A percentile compares a stretch with the other conserved stretches of the same genome.
phyloP scores from a whole-genome alignment of 2,888 invertebrate species.

The Euphydryas editha region DNA sequence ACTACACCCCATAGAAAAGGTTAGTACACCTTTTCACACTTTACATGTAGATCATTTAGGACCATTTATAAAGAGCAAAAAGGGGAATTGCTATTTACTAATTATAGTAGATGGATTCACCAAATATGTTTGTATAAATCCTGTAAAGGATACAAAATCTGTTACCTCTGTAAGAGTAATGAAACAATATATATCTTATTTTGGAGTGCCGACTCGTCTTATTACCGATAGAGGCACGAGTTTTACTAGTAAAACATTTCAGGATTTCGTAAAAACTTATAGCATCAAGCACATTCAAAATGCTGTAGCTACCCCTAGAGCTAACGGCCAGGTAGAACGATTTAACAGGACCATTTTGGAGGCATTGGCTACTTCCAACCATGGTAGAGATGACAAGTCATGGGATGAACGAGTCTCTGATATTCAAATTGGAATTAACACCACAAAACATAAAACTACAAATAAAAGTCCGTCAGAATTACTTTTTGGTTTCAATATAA shows the following conservation, averaged over 20 bases:
- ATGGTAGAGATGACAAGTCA: neutral
- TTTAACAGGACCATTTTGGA: neutral
- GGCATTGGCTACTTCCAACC: neutral
- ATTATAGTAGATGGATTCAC: constrained; percentile 1
- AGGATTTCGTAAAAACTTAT: neutral
- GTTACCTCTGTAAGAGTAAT: neutral
- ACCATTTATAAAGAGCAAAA: neutral
- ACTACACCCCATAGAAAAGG: constrained; percentile 6
- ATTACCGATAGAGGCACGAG: neutral
- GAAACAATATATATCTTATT: neutral
- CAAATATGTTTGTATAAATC: constrained; percentile 1
- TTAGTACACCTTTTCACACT: constrained; percentile 7
- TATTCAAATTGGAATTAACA: constrained; percentile 1
- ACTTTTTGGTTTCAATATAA: constrained; percentile 35
- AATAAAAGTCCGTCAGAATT: constrained; percentile 34
- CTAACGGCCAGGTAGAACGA: neutral
- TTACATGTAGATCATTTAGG: constrained; percentile 7
- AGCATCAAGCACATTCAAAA: neutral
- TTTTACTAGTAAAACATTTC: neutral
- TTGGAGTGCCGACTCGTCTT: neutral
- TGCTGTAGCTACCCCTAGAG: neutral
- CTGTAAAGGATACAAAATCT: neutral
- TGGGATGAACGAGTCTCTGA: neutral
- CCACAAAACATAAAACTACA: constrained; percentile 26
- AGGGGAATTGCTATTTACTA: neutral